Percentiles rank a stretch among this genome's conserved stretches.
These are phyloP conservation scores for Leptobrachium ailaonicum DNA, from an alignment of 2,113 vertebrate species.

Conservation along the genomic window DNA sequence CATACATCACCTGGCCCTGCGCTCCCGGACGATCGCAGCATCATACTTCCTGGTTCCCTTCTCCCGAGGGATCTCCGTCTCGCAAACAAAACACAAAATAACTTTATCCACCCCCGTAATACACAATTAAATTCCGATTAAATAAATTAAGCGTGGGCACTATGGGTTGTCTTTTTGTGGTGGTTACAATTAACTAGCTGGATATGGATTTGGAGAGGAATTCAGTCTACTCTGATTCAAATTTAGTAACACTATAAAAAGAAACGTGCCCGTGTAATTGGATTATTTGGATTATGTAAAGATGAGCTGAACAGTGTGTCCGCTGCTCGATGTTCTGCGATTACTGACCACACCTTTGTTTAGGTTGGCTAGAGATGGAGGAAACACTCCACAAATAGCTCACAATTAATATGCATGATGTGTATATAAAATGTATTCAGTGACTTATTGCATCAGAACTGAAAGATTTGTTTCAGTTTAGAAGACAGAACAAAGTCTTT, in stretches of 20 bases:
- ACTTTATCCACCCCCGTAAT: background rate
- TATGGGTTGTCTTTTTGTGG: background rate
- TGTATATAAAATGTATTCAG: too few species aligned
- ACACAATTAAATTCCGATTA: background rate
- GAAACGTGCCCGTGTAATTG: background rate
- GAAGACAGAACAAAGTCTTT: too few species aligned
- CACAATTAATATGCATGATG: too few species aligned
- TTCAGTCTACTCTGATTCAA: background rate
- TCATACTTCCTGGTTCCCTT: too few species aligned
- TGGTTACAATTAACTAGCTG: background rate
- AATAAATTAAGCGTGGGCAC: background rate
- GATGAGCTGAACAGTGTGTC: background rate
- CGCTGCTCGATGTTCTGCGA: too few species aligned
- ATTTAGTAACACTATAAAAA: background rate
- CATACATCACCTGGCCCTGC: too few species aligned
- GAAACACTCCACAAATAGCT: too few species aligned
- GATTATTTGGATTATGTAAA: constrained; percentile 8
- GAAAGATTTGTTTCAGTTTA: too few species aligned
- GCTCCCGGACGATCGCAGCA: too few species aligned
- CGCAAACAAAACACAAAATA: too few species aligned
- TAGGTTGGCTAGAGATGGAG: background rate
- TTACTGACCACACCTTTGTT: constrained; percentile 8
- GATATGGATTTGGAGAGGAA: background rate
- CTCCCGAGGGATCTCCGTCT: too few species aligned
- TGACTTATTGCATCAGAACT: too few species aligned